Evolutionary conservation across 2,113 vertebrate species (phyloP).

Genomic region (Macaca nemestrina): DNA sequence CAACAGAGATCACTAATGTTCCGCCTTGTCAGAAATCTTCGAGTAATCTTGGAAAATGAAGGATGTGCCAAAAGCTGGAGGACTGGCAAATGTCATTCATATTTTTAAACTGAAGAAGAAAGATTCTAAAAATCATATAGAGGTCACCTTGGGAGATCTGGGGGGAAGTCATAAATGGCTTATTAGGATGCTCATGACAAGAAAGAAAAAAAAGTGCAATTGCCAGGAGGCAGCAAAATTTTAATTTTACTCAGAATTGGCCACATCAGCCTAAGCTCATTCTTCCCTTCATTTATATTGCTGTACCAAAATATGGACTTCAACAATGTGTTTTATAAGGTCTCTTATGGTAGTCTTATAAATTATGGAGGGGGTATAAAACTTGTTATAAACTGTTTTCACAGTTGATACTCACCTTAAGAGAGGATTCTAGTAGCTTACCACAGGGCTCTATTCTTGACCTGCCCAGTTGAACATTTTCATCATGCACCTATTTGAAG

Average conservation of each 20-base stretch:
- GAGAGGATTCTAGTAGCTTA: background rate
- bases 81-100: constrained; percentile 62
- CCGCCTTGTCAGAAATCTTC: background rate
- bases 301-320: background rate
- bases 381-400: background rate
- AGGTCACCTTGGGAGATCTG: constrained; percentile 31
- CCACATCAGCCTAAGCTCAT: background rate
- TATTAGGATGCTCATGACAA: background rate
- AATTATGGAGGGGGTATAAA: background rate
- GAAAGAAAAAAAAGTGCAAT: background rate
- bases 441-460: background rate
- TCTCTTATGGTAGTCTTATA: background rate
- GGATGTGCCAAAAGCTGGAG: constrained; percentile 35
- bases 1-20: background rate
- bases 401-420: background rate
- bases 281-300: background rate
- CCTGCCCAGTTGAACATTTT: background rate
- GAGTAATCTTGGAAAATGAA: constrained; percentile 46
- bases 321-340: background rate
- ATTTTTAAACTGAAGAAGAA: constrained; percentile 25
- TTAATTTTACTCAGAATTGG: constrained; percentile 10
- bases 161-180: constrained; percentile 6
- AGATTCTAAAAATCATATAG: background rate
- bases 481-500: background rate
- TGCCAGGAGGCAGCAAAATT: constrained; percentile 20